Conservation (phyloP, 2,888 invertebrate genomes). For the Tanytarsus gracilentus region DNA sequence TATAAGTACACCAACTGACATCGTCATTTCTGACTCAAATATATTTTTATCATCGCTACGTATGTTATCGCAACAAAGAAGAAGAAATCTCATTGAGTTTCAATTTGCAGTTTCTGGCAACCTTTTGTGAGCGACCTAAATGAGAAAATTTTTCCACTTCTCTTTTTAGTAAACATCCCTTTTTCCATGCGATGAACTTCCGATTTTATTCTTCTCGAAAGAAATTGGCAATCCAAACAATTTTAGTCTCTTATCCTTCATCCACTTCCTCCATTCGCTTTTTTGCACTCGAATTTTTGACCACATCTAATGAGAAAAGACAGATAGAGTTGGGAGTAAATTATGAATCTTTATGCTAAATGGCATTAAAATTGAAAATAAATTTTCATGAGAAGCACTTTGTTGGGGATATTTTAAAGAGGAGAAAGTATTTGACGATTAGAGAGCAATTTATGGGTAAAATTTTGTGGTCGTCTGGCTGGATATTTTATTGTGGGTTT, state of each 20-base stretch:
- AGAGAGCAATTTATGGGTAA: no score
- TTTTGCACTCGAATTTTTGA: background rate
- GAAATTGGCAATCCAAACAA: background rate
- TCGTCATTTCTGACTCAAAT: no score
- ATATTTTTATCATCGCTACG: no score
- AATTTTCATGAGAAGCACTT: background rate
- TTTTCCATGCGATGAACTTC: background rate
- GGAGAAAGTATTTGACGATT: no score
- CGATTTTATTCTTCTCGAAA: background rate
- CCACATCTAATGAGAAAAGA: background rate
- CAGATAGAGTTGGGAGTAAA: background rate
- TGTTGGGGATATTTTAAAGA: no score
- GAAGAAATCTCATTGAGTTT: no score
- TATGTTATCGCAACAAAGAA: no score
- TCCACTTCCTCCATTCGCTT: background rate
- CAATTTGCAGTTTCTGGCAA: no score
- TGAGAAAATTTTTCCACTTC: background rate
- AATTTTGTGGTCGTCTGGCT: no score
- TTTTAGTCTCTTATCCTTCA: background rate
- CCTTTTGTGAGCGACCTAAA: background rate
- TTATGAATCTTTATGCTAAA: slow-evolving; percentile 1
- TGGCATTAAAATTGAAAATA: background rate
- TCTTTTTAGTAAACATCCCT: slow-evolving; percentile 1
- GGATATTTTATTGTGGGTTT: no score
- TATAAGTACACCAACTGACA: no score